Conservation (phyloP, 2,797 vertebrate species). For the Eidolon dupreanum region DNA sequence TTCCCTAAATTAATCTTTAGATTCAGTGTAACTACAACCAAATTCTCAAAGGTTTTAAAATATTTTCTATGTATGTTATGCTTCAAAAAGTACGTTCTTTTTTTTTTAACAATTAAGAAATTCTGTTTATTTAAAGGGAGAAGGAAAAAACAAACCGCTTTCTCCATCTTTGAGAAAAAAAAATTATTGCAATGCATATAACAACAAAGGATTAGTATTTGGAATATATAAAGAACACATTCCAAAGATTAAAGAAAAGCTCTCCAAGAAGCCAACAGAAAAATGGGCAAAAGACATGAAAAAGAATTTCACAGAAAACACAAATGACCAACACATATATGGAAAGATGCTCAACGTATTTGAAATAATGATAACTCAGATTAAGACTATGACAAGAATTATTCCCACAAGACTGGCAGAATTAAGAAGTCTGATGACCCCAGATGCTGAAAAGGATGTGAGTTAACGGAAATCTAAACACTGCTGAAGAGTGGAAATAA, state of each 20-base stretch:
- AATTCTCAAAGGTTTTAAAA: not conserved
- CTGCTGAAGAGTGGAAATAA: not conserved
- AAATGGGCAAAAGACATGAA: not conserved
- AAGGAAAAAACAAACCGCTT: not conserved
- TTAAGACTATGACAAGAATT: not conserved
- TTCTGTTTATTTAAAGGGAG: not conserved
- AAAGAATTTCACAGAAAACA: not conserved
- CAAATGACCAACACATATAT: not conserved
- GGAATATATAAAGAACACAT: not conserved
- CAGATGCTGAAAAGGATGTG: not conserved
- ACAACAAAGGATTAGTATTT: not conserved
- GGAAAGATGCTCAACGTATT: not conserved
- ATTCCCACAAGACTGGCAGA: not conserved
- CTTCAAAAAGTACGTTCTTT: not conserved
- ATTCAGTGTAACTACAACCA: not conserved
- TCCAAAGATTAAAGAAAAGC: not conserved
- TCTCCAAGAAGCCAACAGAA: not conserved
- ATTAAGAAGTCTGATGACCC: not conserved
- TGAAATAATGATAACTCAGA: not conserved
- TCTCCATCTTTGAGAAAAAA: not conserved
- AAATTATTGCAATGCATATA: not conserved
- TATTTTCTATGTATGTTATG: not conserved
- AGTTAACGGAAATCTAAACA: not conserved
- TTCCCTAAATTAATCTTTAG: not conserved
- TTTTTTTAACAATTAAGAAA: not conserved